phyloP scores from a whole-genome alignment of 2,888 invertebrate genomes.

The Deroplatys truncata region DNA sequence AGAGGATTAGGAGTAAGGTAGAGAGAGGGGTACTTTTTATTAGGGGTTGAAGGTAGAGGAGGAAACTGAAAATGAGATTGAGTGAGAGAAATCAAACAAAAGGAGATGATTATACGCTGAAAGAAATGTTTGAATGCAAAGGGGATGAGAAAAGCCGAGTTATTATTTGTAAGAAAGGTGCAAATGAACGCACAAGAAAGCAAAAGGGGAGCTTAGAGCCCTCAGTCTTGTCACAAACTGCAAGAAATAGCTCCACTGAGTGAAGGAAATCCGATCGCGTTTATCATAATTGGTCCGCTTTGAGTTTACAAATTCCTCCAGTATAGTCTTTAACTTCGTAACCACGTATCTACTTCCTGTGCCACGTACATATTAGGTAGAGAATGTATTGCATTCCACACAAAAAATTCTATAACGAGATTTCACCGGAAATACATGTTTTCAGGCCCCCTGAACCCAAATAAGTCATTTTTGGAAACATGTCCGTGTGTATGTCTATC shows the following conservation, averaged over 20 bases:
- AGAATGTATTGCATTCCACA: too few relatives aligned
- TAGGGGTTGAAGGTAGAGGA: neutral
- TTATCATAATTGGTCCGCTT: neutral
- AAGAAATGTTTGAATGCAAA: neutral
- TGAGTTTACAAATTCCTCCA: neutral
- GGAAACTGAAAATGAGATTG: constrained; percentile 3
- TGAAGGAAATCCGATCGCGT: neutral
- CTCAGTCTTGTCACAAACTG: too few relatives aligned
- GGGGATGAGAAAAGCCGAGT: neutral
- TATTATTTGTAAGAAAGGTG: neutral
- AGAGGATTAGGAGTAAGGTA: constrained; percentile 18
- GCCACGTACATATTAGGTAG: too few relatives aligned
- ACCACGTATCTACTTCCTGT: too few relatives aligned
- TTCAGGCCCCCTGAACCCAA: too few relatives aligned
- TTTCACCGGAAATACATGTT: too few relatives aligned
- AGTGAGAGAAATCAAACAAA: neutral
- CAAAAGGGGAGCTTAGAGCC: too few relatives aligned
- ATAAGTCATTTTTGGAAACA: too few relatives aligned
- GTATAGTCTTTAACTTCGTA: too few relatives aligned
- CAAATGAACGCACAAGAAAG: neutral
- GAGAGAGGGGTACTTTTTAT: constrained; percentile 1
- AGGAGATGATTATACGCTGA: neutral
- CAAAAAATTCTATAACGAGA: too few relatives aligned
- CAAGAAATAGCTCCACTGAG: neutral
- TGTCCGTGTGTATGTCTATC: too few relatives aligned